Percentiles rank a stretch among this genome's conserved stretches.
These are phyloP conservation scores for Chanos chanos DNA, from an alignment of 2,797 vertebrate species.

Conservation along the genomic window DNA sequence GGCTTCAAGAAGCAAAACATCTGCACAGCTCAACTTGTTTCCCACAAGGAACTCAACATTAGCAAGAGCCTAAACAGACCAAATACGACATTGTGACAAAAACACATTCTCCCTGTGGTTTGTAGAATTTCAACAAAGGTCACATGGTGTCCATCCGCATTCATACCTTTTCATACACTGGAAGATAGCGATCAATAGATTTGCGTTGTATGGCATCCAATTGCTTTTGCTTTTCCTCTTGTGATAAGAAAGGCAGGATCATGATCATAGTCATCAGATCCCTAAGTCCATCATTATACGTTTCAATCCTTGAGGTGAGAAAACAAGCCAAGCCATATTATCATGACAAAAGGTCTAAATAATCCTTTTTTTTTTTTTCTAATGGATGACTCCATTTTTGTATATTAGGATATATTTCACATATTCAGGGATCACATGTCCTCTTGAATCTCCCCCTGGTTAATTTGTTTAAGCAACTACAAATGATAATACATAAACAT, in stretches of 20 bases:
- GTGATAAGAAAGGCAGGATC: constrained; percentile 54
- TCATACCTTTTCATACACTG: constrained; percentile 82
- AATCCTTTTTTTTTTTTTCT: no score
- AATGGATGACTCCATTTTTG: no score
- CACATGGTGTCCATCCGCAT: no score
- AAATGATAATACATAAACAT: background rate
- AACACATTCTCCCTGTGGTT: no score
- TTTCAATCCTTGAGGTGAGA: constrained; percentile 77
- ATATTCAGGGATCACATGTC: no score
- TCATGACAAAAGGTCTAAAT: no score
- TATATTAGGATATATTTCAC: no score
- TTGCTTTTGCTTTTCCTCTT: constrained; percentile 55
- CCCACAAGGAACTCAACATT: constrained; percentile 78
- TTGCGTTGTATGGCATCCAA: constrained; percentile 66
- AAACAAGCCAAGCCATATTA: no score
- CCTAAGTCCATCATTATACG: constrained; percentile 78
- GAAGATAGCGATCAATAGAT: constrained; percentile 76
- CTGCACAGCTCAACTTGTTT: constrained; percentile 77
- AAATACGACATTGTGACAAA: background rate
- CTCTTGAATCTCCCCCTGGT: no score
- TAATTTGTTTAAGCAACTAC: no score
- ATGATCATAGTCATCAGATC: constrained; percentile 80
- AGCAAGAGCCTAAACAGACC: constrained; percentile 67
- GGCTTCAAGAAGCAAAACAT: constrained; percentile 80
- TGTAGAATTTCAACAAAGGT: no score